Evolutionary conservation across 2,888 invertebrate species (phyloP).

Genomic region (Drosophila niveifrons): DNA sequence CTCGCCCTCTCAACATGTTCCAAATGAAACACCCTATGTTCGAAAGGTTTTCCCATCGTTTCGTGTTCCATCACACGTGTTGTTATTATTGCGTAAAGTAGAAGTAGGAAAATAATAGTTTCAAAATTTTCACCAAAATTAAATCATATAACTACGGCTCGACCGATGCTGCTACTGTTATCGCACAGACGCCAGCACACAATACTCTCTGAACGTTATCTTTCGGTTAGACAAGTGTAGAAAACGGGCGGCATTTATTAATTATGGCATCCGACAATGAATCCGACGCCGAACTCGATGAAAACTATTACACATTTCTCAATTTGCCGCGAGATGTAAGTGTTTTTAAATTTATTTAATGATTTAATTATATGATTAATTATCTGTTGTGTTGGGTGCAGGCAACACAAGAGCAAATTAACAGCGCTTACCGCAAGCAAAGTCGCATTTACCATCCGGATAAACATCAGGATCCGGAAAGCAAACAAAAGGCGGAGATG

Average conservation of each 20-base stretch:
- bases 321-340: slow-evolving; percentile 94
- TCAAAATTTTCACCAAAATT: slow-evolving; percentile 73
- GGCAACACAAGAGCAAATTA: slow-evolving; percentile 97
- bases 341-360: slow-evolving; percentile 31
- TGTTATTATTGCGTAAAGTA: slow-evolving; percentile 77
- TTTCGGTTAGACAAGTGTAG: slow-evolving; percentile 38
- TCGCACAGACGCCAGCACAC: slow-evolving; percentile 24
- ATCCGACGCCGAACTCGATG: slow-evolving; percentile 88
- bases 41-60: slow-evolving; percentile 45
- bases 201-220: slow-evolving; percentile 35
- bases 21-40: slow-evolving; percentile 47
- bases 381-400: slow-evolving; percentile 83
- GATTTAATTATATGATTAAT: not conserved
- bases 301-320: slow-evolving; percentile 95
- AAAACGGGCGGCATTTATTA: slow-evolving; percentile 37
- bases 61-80: slow-evolving; percentile 70
- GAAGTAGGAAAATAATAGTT: slow-evolving; percentile 50
- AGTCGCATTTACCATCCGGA: slow-evolving; percentile 98
- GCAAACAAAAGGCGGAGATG: slow-evolving; percentile 95
- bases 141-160: slow-evolving; percentile 53
- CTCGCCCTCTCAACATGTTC: slow-evolving; percentile 25
- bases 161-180: slow-evolving; percentile 44
- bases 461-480: slow-evolving; percentile 93
- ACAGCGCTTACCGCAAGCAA: slow-evolving; percentile 95
- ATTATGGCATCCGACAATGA: slow-evolving; percentile 87